Base-by-base conservation (phyloP, 1,140 invertebrate genomes). In the Bilobella aurantiaca region DNA sequence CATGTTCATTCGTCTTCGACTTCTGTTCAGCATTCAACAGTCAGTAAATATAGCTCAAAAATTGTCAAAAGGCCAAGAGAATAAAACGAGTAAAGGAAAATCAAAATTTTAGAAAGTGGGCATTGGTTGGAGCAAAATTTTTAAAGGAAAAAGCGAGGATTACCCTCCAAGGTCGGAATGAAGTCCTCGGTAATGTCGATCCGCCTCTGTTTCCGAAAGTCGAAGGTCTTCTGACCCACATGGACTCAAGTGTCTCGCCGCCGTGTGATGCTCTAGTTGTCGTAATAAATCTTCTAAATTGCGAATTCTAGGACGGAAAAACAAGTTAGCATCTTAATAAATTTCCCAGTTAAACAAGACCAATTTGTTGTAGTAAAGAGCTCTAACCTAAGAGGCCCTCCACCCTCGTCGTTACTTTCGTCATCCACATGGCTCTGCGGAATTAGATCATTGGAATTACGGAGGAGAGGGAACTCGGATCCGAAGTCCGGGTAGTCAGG, bases 251-350 rank as follows among this genome's bases (percentile, higher is more conserved):
- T 92, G 90, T 3, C 89, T 81, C 49, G 86, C 84, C 57, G 66
- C 66, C 37, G 87, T 87, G 76, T 93, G 90, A 75, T 93, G 88
- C 76, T 95, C 90, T 62, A 96, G 78, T 77, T 93, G 90, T 56
- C 91, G 80, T 67, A 95, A 91, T 25, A 96, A 82, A 76, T 95
- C 91, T 77, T 94, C 91, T 62, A 96, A 78, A 75, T 90, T 95
- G 37, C 92, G 82, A 74, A 95, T 94, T 56, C 91, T 70, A 18
- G 53, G n/a, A 58, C 16, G 12, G 27, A 5, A 28, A 59, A 59
- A 8, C 27, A 12, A 27, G 58, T 27, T 8, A 16, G 16, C n/a
- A 56, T 14, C 12, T 27, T 5, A 27, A 21, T 5, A 5, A 5
- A 53, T 53, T 53, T 23, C 14, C 21, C 49, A 12, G 34, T 18